These are phyloP conservation scores for Eubasilissa regina DNA, from an alignment of 1,140 invertebrate genomes.

Conservation along the genomic window DNA sequence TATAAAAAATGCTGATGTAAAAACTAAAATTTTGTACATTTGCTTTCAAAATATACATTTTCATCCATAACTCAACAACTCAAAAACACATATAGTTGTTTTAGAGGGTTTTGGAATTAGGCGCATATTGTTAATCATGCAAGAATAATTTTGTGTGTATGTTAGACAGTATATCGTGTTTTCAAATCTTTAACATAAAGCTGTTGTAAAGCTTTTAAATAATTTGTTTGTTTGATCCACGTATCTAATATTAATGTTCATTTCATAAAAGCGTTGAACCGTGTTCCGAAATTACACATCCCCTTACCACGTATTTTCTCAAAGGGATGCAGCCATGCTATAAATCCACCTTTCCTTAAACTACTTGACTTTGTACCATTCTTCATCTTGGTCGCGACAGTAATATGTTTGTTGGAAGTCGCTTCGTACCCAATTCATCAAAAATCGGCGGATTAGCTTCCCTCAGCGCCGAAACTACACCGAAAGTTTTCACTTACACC, in stretches of 20 bases:
- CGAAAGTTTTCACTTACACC: constrained; percentile 32
- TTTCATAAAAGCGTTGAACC: neutral
- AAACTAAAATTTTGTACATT: too few relatives aligned
- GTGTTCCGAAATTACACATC: neutral
- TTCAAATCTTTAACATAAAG: too few relatives aligned
- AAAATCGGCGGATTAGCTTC: neutral
- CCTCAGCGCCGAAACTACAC: constrained; percentile 27
- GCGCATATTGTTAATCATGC: too few relatives aligned
- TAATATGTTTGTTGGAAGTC: neutral
- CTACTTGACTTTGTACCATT: neutral
- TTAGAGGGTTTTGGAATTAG: too few relatives aligned
- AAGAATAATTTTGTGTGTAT: too few relatives aligned
- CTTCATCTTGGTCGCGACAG: neutral
- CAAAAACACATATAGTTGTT: too few relatives aligned
- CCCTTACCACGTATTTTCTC: neutral
- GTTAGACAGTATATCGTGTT: too few relatives aligned
- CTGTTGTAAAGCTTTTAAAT: too few relatives aligned
- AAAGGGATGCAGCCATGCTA: constrained; percentile 8
- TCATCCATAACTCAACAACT: too few relatives aligned
- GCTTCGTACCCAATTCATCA: constrained; percentile 1
- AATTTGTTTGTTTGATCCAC: too few relatives aligned
- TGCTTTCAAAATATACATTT: too few relatives aligned
- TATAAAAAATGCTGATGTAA: too few relatives aligned
- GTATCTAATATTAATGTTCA: neutral
- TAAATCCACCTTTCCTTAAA: constrained; percentile 12